These are phyloP conservation scores for Ramphastos sulfuratus DNA, from an alignment of 2,113 vertebrate species.

Conservation along the genomic window DNA sequence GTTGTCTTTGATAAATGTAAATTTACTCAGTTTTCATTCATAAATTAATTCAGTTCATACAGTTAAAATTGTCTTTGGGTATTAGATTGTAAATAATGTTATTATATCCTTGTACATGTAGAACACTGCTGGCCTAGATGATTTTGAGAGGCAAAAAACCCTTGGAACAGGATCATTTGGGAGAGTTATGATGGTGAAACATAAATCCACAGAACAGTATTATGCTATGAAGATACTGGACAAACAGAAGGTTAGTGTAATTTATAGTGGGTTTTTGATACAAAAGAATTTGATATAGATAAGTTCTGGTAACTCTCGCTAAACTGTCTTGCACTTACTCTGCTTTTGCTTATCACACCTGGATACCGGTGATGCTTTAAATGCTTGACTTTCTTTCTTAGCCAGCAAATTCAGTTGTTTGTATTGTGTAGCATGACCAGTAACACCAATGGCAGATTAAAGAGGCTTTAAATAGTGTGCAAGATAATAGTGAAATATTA, in stretches of 20 bases:
- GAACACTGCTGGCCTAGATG: slow-evolving; percentile 94
- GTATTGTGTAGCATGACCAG: not conserved
- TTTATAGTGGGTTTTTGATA: not conserved
- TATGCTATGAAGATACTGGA: slow-evolving; percentile 99
- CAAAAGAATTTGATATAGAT: not conserved
- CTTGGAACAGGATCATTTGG: slow-evolving; percentile 98
- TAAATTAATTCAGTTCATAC: not conserved
- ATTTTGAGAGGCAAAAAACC: slow-evolving; percentile 97
- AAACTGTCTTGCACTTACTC: not conserved
- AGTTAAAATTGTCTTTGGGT: not conserved
- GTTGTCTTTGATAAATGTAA: not conserved
- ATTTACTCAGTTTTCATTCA: not conserved
- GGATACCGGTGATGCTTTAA: not conserved
- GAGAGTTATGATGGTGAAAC: slow-evolving; percentile 98
- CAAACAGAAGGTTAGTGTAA: slow-evolving; percentile 92
- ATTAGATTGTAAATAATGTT: slow-evolving; percentile 3
- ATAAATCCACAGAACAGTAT: slow-evolving; percentile 96
- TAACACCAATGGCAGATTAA: not conserved
- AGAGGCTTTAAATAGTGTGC: not conserved
- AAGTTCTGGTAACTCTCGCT: not conserved
- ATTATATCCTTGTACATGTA: slow-evolving; percentile 59
- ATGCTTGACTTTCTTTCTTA: not conserved
- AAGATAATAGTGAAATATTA: not conserved
- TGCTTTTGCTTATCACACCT: not conserved
- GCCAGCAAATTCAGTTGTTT: not conserved